Base-by-base conservation (phyloP, 2,888 invertebrate genomes). In the Pristionchus mayeri region DNA sequence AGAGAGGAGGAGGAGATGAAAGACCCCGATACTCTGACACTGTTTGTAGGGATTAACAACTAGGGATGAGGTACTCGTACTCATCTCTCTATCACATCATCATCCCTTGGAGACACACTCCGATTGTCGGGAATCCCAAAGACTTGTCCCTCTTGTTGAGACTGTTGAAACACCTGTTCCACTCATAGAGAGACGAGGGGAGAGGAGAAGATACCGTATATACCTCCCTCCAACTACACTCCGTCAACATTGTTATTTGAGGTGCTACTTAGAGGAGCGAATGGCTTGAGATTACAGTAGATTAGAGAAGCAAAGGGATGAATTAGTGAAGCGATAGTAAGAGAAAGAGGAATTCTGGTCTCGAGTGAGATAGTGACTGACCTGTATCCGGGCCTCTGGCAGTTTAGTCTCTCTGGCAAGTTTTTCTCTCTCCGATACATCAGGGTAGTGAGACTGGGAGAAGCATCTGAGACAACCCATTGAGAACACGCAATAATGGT, bases 371-470 rank as follows among this genome's bases (percentile, higher is more conserved):
- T n/a, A 27, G 44, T 21, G 48, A 76, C 44, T 44, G 3, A 87
- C 88, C 86, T 89, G 89, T 57, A 89, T 89, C n/a, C 89, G 48
- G 2, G 89, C 87, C 71, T 89, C 89, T 0, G 88, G 86, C 50
- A 89, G 80, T 2, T 85, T 86, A 6, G 87, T 88, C 21, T 86
- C 80, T 79, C 87, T 88, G 7, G 88, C 88, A 4, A 89, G 84
- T 16, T 83, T 48, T 54, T 89, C 89, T 30, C 89, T 71, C 63
- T 87, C 87, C 7, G 85, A 76, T 37, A 88, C 85, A 79, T 88
- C 89, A 18, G 89, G 89, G 79, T 89, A 89, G 54, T 88, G 88
- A 30, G 87, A 88, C 48, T 84, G 84, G 0, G 44, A 1, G 78
- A 89, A 89, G 3, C 86, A 79, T 79, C 79, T 79, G 37, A 79